Evolutionary conservation across 2,888 invertebrate species (phyloP).

Genomic region (Chesias legatella): DNA sequence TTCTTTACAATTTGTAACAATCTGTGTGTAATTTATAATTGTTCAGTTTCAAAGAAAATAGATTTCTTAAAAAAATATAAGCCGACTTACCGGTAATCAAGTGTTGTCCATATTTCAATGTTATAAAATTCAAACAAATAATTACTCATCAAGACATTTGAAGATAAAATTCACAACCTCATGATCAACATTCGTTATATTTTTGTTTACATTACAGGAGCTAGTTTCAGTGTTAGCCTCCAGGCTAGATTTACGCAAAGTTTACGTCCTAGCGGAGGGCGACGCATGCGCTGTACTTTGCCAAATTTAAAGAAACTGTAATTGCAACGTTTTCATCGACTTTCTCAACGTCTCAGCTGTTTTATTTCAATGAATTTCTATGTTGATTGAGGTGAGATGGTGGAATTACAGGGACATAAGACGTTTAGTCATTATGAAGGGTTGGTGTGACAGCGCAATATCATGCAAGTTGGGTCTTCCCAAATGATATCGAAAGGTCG

Average conservation of each 20-base stretch:
- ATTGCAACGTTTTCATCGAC: constrained; percentile 68
- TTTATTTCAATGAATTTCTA: constrained; percentile 1
- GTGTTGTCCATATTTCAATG: constrained; percentile 5
- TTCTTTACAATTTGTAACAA: too few relatives aligned
- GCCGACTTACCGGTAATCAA: constrained; percentile 4
- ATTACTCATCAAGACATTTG: constrained; percentile 1
- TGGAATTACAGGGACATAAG: too few relatives aligned
- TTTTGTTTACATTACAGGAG: constrained; percentile 26
- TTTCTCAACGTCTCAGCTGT: constrained; percentile 35
- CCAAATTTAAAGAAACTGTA: constrained; percentile 41
- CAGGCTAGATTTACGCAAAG: constrained; percentile 36
- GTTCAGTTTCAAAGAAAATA: too few relatives aligned
- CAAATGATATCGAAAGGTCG: too few relatives aligned
- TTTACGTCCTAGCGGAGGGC: constrained; percentile 30
- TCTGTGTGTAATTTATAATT: too few relatives aligned
- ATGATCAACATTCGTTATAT: background rate
- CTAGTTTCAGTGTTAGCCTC: constrained; percentile 20
- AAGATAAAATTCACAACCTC: constrained; percentile 9
- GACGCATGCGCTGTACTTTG: constrained; percentile 55
- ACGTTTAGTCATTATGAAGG: too few relatives aligned
- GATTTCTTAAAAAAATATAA: background rate
- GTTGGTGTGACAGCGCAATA: too few relatives aligned
- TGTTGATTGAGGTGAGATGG: constrained; percentile 6
- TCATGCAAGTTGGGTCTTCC: too few relatives aligned
- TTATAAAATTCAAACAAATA: background rate